These are phyloP conservation scores for Hypena proboscidalis DNA, from an alignment of 2,888 invertebrate species.

Conservation along the genomic window DNA sequence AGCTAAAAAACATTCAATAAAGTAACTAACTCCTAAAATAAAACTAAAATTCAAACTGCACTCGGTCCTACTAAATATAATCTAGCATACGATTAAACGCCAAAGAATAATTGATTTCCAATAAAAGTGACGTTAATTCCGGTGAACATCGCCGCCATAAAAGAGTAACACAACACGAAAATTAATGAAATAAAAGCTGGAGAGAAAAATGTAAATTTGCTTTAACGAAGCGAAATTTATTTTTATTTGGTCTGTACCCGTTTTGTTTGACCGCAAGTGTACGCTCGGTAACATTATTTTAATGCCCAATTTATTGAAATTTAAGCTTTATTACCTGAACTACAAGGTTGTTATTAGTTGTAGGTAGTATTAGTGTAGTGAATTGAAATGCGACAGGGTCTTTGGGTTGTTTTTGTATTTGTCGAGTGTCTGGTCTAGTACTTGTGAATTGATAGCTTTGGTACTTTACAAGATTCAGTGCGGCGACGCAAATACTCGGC, in stretches of 20 bases:
- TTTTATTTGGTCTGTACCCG: constrained; percentile 55
- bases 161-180: constrained; percentile 50
- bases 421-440: constrained; percentile 47
- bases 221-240: constrained; percentile 74
- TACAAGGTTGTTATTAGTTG: constrained; percentile 27
- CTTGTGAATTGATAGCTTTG: constrained; percentile 63
- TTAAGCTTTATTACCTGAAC: constrained; percentile 17
- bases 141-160: constrained; percentile 44
- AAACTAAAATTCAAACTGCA: not conserved
- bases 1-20: no score
- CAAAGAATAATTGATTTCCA: constrained; percentile 50
- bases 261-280: constrained; percentile 54
- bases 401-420: constrained; percentile 53
- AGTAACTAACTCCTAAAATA: no score
- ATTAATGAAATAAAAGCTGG: constrained; percentile 64
- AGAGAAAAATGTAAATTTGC: constrained; percentile 75
- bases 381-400: constrained; percentile 47
- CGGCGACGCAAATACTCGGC: constrained; percentile 8
- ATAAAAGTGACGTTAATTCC: constrained; percentile 48
- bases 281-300: constrained; percentile 43
- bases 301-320: constrained; percentile 15
- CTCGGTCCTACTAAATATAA: constrained; percentile 7
- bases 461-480: constrained; percentile 13
- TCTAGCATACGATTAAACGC: constrained; percentile 55
- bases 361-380: constrained; percentile 27